Evolutionary conservation across 2,888 invertebrate species (phyloP), one percentile per base, ranked within the genome.

Genomic region (Xanthia icteritia): DNA sequence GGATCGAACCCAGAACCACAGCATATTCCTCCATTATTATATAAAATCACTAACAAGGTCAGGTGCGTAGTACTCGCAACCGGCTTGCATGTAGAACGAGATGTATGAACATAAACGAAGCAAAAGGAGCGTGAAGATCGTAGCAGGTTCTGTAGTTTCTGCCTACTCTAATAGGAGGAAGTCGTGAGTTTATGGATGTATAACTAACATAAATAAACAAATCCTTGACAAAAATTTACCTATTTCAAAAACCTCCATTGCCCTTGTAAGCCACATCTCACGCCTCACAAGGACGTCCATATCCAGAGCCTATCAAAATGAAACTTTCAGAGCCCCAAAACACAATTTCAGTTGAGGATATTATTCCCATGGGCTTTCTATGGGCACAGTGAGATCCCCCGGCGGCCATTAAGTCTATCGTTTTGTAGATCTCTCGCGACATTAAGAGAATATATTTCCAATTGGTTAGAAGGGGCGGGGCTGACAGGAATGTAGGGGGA

Each of bases 371-470:
- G 82, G 77, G 88, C n/a, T 81, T 74, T 76, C 77, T 63, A 82
- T 86, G 82, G 88, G 83, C 76, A 79, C 73, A 51, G 74, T 64
- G 85, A 54, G 72, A 86, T 86, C 88, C 87, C 89, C 73, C 66
- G 86, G 82, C 89, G 89, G 88, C 88, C 90, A 91, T 92, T 93
- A 92, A 87, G 91, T 83, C 90, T 92, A 92, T 93, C 93, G 88
- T 79, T 89, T 88, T 87, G 89, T 90, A 91, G 91, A 92, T 93
- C 92, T 92, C 88, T 77, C 77, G 88, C 90, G 92, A 92, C 92
- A 91, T 92, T 92, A 91, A 88, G 89, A 87, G 90, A 89, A 92
- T 92, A 90, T 92, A 92, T 91, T 91, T 90, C 91, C 92, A 91
- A 92, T 92, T 91, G 92, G 91, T 89, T 88, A 87, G 89, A 87